These are phyloP conservation scores for Alloscopus bannaensis DNA, from an alignment of 2,888 invertebrate genomes.

Conservation along the genomic window DNA sequence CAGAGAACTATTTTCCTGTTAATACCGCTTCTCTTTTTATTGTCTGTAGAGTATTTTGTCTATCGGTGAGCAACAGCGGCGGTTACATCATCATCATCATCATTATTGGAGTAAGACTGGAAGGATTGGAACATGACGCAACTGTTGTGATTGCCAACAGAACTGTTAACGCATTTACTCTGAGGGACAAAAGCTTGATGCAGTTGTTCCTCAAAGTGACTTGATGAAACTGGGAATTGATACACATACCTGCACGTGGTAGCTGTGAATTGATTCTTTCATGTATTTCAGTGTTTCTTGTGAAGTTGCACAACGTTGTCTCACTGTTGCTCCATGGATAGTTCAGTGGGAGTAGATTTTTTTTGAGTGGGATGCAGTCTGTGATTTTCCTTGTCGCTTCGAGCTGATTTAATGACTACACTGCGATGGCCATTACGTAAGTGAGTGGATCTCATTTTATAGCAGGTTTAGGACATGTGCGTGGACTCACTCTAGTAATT, in stretches of 20 bases:
- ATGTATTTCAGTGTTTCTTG: too few relatives aligned
- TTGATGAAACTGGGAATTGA: too few relatives aligned
- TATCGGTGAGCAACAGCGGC: too few relatives aligned
- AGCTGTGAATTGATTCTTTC: too few relatives aligned
- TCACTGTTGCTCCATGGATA: slow-evolving; percentile 23
- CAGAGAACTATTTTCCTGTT: too few relatives aligned
- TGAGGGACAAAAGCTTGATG: too few relatives aligned
- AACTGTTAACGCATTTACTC: slow-evolving; percentile 38
- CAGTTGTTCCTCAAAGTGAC: too few relatives aligned
- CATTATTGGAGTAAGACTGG: slow-evolving; percentile 1
- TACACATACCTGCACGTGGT: too few relatives aligned
- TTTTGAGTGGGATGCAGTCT: slow-evolving; percentile 20
- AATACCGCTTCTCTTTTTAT: too few relatives aligned
- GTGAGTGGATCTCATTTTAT: neutral
- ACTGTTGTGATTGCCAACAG: slow-evolving; percentile 36
- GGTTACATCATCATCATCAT: slow-evolving; percentile 20
- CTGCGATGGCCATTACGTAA: neutral
- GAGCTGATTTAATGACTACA: slow-evolving; percentile 30
- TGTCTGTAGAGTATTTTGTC: too few relatives aligned
- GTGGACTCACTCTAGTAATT: slow-evolving; percentile 29
- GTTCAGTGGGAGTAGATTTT: neutral
- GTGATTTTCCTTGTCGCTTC: slow-evolving; percentile 9
- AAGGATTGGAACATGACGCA: slow-evolving; percentile 40
- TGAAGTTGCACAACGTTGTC: neutral
- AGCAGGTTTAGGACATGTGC: neutral